Base-by-base conservation (phyloP, 1,140 invertebrate genomes). In the Wiebesia pumilae region DNA sequence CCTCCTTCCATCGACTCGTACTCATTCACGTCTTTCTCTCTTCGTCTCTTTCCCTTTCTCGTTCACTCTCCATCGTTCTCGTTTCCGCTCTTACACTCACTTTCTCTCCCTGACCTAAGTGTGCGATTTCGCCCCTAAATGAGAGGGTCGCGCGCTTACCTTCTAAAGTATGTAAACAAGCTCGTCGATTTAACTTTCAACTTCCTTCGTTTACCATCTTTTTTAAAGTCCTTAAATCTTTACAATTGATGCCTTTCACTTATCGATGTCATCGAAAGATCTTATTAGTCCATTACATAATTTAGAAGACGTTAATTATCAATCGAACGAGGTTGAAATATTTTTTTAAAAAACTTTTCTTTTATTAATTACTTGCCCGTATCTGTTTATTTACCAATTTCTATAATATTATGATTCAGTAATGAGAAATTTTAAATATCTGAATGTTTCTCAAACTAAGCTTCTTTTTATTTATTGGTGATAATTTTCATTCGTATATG, bases 151-250 rank as follows among this genome's bases (percentile, higher is more conserved):
- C 85, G 43, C 73, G 54, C 33, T 83, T 51, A 84, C 86, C 77
- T 84, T 84, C 82, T 87, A 87, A 87, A 83, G 86, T 84, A 87
- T 87, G 86, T 84, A 87, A 87, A 87, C 86, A 87, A 84, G 27
- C 81, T 84, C 77, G 78, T 35, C 78, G 78, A 81, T 83, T 87
- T 83, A 84, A 87, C 78, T 87, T 81, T 35, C 54, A 40, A 80
- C 75, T 83, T 87, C 47, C 69, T 40, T 1, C 24, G 47, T 40
- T 80, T 58, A 40, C 73, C 82, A 33, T 7, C 19, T 33, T 10
- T 58, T 54, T 83, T 54, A 77, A 54, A 71, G 69, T 83, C 43
- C 78, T 86, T 86, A 81, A 81, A 77, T 77, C 71, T 67, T 67
- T 33, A 40, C 47, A 21, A 73, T 38, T 38, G 88, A 87, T 62